A percentile compares a stretch with the other conserved stretches of the same genome.
Conservation (phyloP, 2,113 vertebrate genomes). For the Nettapus auritus region DNA sequence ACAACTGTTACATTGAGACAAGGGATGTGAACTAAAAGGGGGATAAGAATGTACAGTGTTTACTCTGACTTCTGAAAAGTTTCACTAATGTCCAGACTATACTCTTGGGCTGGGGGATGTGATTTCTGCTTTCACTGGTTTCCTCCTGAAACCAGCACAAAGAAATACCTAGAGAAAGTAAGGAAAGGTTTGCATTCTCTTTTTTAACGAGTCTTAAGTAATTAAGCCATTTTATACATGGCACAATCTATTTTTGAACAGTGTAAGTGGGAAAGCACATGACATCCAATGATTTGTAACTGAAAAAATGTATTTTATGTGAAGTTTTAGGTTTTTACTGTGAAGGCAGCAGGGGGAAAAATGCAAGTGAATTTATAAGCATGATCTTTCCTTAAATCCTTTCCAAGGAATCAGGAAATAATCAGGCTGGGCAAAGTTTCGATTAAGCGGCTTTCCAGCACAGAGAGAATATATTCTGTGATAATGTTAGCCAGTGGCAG, state of each 20-base stretch:
- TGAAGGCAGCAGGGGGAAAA: background rate
- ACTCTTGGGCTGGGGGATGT: background rate
- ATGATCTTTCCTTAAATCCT: background rate
- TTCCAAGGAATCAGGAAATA: background rate
- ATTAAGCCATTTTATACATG: background rate
- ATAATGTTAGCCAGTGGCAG: background rate
- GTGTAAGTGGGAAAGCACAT: background rate
- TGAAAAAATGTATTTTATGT: background rate
- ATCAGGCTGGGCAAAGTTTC: background rate
- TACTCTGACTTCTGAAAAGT: background rate
- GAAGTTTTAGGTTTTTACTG: background rate
- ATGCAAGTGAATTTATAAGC: background rate
- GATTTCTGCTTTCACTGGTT: background rate
- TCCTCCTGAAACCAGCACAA: background rate
- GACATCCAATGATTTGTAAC: constrained; percentile 13
- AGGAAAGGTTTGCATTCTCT: background rate
- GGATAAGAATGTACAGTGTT: background rate
- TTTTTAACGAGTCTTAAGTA: background rate
- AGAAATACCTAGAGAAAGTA: background rate
- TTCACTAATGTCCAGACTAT: background rate
- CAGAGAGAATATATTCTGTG: background rate
- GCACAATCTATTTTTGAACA: constrained; percentile 12
- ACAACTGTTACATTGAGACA: background rate
- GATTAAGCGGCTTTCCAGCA: background rate
- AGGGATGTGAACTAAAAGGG: background rate